Conservation (phyloP, 2,888 invertebrate species). For the Clusia tigrina region DNA sequence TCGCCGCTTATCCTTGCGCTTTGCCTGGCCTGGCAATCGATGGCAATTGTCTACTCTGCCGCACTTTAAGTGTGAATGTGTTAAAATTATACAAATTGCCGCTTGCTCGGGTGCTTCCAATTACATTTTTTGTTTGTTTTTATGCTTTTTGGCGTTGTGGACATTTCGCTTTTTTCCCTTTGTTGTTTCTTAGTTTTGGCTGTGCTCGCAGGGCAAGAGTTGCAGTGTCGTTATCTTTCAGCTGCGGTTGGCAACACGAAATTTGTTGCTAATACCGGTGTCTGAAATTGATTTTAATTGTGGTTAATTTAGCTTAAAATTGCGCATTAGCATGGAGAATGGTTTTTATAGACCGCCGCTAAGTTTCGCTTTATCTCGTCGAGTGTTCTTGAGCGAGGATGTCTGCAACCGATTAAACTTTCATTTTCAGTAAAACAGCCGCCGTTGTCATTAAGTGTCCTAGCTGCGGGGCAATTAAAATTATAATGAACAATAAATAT, state of each 20-base stretch:
- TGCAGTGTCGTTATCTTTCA: not conserved
- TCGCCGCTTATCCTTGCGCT: constrained; percentile 19
- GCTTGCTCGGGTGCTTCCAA: not conserved
- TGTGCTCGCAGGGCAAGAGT: not conserved
- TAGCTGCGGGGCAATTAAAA: too few species aligned
- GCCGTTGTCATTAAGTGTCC: too few species aligned
- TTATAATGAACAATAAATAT: too few species aligned
- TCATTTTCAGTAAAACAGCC: not conserved
- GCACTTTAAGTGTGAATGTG: constrained; percentile 14
- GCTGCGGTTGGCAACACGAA: not conserved
- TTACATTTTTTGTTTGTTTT: constrained; percentile 10
- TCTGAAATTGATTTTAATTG: constrained; percentile 32
- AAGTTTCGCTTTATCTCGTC: not conserved
- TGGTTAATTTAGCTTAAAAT: constrained; percentile 31
- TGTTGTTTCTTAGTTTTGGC: not conserved
- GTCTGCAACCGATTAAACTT: not conserved
- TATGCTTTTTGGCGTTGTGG: not conserved
- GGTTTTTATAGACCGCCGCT: not conserved
- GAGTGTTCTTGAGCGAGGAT: not conserved
- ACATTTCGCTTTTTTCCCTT: not conserved
- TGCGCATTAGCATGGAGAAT: constrained; percentile 14
- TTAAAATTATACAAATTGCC: constrained; percentile 3
- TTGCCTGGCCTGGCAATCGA: constrained; percentile 9
- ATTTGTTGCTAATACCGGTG: not conserved
- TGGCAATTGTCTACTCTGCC: constrained; percentile 7